Conservation (phyloP, 2,797 vertebrate genomes). For the Chelon auratus region DNA sequence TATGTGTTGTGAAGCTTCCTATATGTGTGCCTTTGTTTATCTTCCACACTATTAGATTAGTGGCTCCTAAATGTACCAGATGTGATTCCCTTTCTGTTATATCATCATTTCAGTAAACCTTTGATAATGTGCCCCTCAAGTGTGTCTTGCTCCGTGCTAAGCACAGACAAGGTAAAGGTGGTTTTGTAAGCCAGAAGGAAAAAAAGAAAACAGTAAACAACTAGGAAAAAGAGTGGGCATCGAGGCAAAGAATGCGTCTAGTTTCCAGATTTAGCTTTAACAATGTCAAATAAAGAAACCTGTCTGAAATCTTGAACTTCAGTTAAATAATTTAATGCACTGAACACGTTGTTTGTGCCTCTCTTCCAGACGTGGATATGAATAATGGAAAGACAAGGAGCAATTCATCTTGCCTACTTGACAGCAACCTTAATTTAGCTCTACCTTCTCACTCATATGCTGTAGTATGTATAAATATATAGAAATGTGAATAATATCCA, state of each 20-base stretch:
- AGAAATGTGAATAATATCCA: constrained; percentile 19
- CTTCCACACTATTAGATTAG: not conserved
- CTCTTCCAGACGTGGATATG: constrained; percentile 51
- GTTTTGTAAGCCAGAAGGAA: constrained; percentile 31
- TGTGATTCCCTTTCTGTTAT: not conserved
- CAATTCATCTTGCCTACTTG: constrained; percentile 39
- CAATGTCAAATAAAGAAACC: constrained; percentile 48
- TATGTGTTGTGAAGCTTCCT: not conserved
- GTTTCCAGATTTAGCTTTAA: constrained; percentile 50
- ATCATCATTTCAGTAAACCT: constrained; percentile 18
- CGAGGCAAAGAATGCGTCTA: constrained; percentile 16
- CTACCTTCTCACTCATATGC: constrained; percentile 11
- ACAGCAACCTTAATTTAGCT: constrained; percentile 51
- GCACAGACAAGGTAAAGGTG: constrained; percentile 3
- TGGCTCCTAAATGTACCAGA: constrained; percentile 9
- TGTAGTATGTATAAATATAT: constrained; percentile 29
- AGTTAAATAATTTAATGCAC: constrained; percentile 65
- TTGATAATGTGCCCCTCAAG: constrained; percentile 14
- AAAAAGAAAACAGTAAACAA: constrained; percentile 34
- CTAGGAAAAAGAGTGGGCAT: constrained; percentile 10
- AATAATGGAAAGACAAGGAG: constrained; percentile 64
- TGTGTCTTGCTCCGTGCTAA: not conserved
- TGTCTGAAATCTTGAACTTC: constrained; percentile 38
- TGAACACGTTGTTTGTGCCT: constrained; percentile 55
- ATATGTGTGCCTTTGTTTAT: not conserved